Conservation (phyloP, 2,888 invertebrate genomes). For the Arctia plantaginis region DNA sequence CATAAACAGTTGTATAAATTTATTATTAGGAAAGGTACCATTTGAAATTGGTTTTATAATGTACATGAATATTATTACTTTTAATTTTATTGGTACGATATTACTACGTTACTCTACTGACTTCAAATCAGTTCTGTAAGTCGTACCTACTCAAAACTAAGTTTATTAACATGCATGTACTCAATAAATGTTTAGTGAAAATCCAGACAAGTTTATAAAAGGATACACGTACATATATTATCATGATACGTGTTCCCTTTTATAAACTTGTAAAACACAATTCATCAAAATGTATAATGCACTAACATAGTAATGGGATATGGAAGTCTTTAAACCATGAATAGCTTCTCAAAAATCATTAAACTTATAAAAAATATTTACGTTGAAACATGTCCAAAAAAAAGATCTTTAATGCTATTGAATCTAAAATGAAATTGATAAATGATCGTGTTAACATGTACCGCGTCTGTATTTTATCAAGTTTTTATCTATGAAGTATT, state of each 20-base stretch:
- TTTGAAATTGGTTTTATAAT: neutral
- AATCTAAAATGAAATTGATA: conserved; percentile 15
- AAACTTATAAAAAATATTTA: neutral
- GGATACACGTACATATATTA: neutral
- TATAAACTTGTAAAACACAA: neutral
- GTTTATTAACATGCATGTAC: neutral
- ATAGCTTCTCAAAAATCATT: neutral
- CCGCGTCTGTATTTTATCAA: conserved; percentile 36
- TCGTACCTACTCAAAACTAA: no score
- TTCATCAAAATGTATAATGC: neutral
- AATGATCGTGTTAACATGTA: conserved; percentile 20
- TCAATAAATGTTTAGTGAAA: neutral
- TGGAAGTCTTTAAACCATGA: neutral
- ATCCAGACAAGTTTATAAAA: neutral
- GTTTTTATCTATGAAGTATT: conserved; percentile 46
- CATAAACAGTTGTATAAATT: neutral
- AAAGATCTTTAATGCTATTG: neutral
- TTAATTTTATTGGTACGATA: neutral
- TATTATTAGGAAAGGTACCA: neutral
- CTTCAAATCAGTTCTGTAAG: neutral
- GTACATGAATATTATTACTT: no score
- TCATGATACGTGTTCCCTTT: neutral
- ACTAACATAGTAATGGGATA: neutral
- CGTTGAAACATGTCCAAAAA: neutral
- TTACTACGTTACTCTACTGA: neutral